Base-by-base conservation (phyloP, 2,797 vertebrate species). In the Pagetopsis macropterus region DNA sequence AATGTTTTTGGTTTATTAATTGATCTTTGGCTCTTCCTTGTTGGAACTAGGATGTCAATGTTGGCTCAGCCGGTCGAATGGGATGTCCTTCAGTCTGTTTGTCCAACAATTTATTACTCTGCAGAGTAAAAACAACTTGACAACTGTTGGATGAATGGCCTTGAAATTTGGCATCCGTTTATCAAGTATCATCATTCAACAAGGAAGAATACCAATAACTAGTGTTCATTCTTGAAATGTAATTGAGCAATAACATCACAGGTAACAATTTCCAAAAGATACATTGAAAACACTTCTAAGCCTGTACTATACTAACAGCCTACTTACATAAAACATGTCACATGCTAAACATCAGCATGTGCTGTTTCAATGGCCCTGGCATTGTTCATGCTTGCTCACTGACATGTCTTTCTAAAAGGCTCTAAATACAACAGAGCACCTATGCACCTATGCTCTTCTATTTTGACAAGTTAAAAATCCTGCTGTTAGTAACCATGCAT, bases 61-160 rank as follows among this genome's bases (percentile, higher is more conserved):
- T 50, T 37, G 33, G 33, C 33, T 37, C 7, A 4, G 58, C 5
- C 6, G 15, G 19, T 33, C 10, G 0, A 16, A 50, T 49, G 50
- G n/a, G 9, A 21, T 68, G 58, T 59, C 58, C 59, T 64, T 57
- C 21, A 68, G 8, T 63, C 40, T 64, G 33, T 63, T 60, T 67
- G 41, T 48, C 8, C 31, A 67, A 46, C 21, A 51, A 5, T 45
- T 55, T 50, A 44, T 19, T 17, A 56, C 37, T 41, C 33, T 3
- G 10, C 13, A 27, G 9, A 48, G 48, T 33, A 27, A 65, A 37
- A 71, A 51, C 56, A 9, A 60, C 17, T 45, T 64, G 27, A 19
- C 5, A 46, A 13, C 16, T 40, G 19, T n/a, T 72, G 16, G 52
- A 59, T 59, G 17, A 54, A 62, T 50, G 44, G n/a, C 19, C 33